Evolutionary conservation across 2,113 vertebrate species (phyloP), one percentile per base, ranked within the genome.

Genomic region (Coryphaenoides rupestris): DNA sequence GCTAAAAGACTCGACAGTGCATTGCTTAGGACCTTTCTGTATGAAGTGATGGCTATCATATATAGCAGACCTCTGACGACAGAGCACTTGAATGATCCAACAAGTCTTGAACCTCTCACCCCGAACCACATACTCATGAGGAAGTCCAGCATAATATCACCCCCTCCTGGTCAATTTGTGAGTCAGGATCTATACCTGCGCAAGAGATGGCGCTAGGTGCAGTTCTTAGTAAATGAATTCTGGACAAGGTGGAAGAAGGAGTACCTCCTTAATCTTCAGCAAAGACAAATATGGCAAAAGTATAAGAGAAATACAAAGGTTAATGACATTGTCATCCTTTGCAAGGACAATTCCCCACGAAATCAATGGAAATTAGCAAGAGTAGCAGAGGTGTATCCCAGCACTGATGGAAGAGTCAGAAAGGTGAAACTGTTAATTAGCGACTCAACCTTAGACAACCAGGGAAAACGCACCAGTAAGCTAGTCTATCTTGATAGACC

Each of bases 241-340:
- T 73, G 54, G 65, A 19, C 1, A 3, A 4, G 47, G 7, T 73
- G 70, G 64, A 67, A 67, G 24, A 66, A 57, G 26, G 70, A 73
- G 17, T 73, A 73, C 12, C 54, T 59, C 3, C 59, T 57, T n/a
- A 60, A 70, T 28, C 55, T 15, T 10, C 68, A 72, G 23, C 55
- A 63, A 19, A 72, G 54, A 59, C 58, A 71, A 53, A 62, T 33
- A 21, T 77, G 69, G 61, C 61, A 74, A 13, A 74, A 45, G 63
- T 23, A 63, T 1, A 40, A 7, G 12, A 63, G 63, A 63, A 59
- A 66, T 52, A 21, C 50, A 5, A 70, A 62, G 54, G 24, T 75
- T 17, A 63, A 72, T 40, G 58, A 67, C 47, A 66, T 65, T 47
- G 73, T 75, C 14, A 66, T 72, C 15, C 6, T 72, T 2, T 15